These are phyloP conservation scores for Siniperca undulata DNA, from an alignment of 2,797 vertebrate species.

Conservation along the genomic window DNA sequence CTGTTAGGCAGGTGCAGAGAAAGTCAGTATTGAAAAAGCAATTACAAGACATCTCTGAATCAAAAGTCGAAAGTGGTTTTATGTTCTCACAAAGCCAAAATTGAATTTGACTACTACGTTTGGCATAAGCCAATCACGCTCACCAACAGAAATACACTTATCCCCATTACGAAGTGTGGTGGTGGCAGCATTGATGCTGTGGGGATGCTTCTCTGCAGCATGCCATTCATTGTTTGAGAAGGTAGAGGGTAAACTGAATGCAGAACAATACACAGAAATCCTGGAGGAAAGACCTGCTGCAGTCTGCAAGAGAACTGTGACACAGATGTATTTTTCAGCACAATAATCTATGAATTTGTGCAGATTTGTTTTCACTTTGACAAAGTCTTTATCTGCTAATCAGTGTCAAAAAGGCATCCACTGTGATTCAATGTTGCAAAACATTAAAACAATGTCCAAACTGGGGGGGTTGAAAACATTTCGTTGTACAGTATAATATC, in stretches of 20 bases:
- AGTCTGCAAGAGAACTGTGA: conserved; percentile 1
- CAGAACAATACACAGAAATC: conserved; percentile 32
- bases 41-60: background rate
- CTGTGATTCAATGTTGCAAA: conserved; percentile 31
- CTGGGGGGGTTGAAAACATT: conserved; percentile 2
- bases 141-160: background rate
- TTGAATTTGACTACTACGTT: background rate
- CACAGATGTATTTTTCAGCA: conserved; percentile 1
- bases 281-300: conserved; percentile 5
- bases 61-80: background rate
- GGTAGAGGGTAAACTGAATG: conserved; percentile 23
- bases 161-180: background rate
- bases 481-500: background rate
- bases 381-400: conserved; percentile 11
- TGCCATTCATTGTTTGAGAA: conserved; percentile 5
- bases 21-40: background rate
- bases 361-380: background rate
- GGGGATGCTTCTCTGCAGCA: conserved; percentile 27
- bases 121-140: background rate
- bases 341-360: background rate
- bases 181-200: conserved; percentile 11
- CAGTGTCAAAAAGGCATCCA: conserved; percentile 9
- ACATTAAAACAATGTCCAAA: conserved; percentile 13
- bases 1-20: background rate
- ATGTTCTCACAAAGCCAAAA: background rate